Percentiles rank a stretch among this genome's conserved stretches.
phyloP scores from a whole-genome alignment of 2,888 invertebrate species.

The Xanthia icteritia region DNA sequence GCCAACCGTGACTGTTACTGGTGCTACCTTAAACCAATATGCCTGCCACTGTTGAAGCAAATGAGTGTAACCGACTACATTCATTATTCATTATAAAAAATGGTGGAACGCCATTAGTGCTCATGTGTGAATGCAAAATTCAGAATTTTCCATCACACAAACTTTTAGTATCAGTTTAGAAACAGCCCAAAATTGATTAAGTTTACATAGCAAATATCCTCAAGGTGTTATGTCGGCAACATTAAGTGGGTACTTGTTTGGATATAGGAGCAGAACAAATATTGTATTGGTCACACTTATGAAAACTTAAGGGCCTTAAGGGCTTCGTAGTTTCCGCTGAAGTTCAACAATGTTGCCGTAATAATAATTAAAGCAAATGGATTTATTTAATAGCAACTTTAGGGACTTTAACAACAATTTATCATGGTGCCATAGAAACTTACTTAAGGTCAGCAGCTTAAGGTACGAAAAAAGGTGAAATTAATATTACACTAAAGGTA shows the following conservation, averaged over 20 bases:
- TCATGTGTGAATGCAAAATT: neutral
- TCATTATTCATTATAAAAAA: neutral
- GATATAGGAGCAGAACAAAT: constrained; percentile 30
- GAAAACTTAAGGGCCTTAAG: constrained; percentile 19
- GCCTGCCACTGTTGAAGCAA: neutral
- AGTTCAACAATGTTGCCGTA: constrained; percentile 16
- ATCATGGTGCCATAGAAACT: constrained; percentile 3
- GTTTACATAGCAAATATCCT: constrained; percentile 25
- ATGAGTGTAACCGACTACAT: neutral
- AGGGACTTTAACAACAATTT: neutral
- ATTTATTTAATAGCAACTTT: neutral
- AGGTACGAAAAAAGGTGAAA: constrained; percentile 10
- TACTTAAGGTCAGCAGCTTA: neutral
- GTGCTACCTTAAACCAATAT: neutral
- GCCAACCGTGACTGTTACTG: neutral
- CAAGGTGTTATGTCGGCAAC: constrained; percentile 14
- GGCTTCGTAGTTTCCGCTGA: constrained; percentile 8
- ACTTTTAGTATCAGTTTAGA: constrained; percentile 3
- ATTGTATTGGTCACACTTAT: constrained; percentile 21
- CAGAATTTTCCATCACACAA: neutral
- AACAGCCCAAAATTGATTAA: constrained; percentile 6
- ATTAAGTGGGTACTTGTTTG: constrained; percentile 20
- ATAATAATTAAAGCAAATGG: constrained; percentile 19
- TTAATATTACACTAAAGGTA: constrained; percentile 3
- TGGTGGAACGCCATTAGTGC: neutral